A percentile compares a stretch with the other conserved stretches of the same genome.
Conservation (phyloP, 2,888 invertebrate species). For the Agrotis exclamationis region DNA sequence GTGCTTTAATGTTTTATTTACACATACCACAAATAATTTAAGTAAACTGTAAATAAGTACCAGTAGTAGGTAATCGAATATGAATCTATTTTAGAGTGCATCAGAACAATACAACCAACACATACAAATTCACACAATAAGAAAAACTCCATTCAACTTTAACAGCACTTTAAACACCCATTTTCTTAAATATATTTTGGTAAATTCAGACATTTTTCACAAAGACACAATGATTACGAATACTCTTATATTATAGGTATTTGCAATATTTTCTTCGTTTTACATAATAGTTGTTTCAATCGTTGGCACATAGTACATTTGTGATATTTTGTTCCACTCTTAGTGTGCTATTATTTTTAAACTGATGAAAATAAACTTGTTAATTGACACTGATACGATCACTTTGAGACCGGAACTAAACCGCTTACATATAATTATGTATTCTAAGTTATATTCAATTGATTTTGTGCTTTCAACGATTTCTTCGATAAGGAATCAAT, state of each 20-base stretch:
- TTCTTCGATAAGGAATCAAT: conserved; percentile 39
- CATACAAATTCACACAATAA: conserved; percentile 47
- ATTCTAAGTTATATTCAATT: conserved; percentile 44
- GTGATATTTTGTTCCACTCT: conserved; percentile 30
- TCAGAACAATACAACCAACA: conserved; percentile 40
- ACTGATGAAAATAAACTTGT: conserved; percentile 50
- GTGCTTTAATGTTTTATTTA: conserved; percentile 25
- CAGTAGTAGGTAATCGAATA: conserved; percentile 22
- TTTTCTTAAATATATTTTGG: conserved; percentile 62
- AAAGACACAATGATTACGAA: conserved; percentile 67
- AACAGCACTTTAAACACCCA: conserved; percentile 58
- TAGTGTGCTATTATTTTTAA: conserved; percentile 45
- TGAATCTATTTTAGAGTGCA: conserved; percentile 26
- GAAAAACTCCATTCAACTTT: conserved; percentile 45
- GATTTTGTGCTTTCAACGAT: conserved; percentile 58
- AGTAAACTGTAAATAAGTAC: conserved; percentile 61
- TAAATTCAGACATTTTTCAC: conserved; percentile 69
- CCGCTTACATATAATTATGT: conserved; percentile 38
- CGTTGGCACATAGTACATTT: conserved; percentile 63
- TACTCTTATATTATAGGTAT: conserved; percentile 58
- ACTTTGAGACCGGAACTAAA: conserved; percentile 45
- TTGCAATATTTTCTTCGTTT: conserved; percentile 49
- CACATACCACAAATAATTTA: conserved; percentile 44
- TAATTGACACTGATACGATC: conserved; percentile 64
- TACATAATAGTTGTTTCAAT: conserved; percentile 55